Evolutionary conservation across 2,113 vertebrate genomes (phyloP).

Genomic region (Uria aalge): DNA sequence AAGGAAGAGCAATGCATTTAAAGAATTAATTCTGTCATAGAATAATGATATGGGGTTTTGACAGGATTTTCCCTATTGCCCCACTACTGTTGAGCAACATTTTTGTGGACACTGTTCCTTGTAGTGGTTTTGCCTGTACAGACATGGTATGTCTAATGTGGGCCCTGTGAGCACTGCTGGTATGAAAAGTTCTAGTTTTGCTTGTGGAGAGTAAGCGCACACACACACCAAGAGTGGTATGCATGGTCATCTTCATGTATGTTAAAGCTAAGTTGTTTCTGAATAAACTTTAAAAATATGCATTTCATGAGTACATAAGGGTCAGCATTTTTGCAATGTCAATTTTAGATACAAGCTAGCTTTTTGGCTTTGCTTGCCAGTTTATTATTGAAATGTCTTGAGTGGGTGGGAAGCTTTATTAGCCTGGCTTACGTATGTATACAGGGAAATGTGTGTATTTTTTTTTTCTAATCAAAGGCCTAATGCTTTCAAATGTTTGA

Average conservation of each 20-base stretch:
- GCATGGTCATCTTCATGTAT: accelerated
- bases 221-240: accelerated
- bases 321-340: not conserved
- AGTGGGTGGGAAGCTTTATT: not conserved
- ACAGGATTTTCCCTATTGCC: not conserved
- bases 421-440: not conserved
- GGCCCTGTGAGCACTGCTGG: accelerated
- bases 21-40: not conserved
- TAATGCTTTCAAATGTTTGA: not conserved
- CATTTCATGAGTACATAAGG: not conserved
- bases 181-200: not conserved
- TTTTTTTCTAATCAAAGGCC: not conserved
- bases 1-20: not conserved
- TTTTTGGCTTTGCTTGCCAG: not conserved
- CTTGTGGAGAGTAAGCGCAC: not conserved
- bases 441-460: not conserved
- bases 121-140: not conserved
- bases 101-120: not conserved
- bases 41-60: not conserved
- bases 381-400: not conserved
- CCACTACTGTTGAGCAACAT: not conserved
- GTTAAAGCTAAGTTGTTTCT: not conserved
- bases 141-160: not conserved
- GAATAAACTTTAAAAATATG: not conserved
- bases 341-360: not conserved